Evolutionary conservation across 2,113 vertebrate species (phyloP).

Genomic region (Brienomyrus longianalis): DNA sequence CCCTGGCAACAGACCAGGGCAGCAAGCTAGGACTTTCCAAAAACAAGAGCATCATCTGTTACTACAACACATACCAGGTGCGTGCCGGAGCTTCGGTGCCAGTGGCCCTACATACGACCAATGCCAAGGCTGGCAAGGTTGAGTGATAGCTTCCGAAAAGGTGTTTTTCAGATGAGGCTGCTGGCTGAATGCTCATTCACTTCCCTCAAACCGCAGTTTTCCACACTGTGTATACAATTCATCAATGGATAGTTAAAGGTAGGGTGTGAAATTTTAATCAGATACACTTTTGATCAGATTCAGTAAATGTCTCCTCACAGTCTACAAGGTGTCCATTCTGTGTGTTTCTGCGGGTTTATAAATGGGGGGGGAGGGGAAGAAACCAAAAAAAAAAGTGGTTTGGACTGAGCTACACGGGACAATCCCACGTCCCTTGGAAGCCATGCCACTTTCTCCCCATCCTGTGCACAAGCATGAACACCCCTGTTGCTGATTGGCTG

Average conservation of each 20-base stretch:
- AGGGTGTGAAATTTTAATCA: neutral
- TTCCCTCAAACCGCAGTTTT: neutral
- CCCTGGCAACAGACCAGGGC: conserved; percentile 93
- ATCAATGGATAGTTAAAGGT: neutral
- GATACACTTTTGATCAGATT: neutral
- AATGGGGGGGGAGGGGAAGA: neutral
- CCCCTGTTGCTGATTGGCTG: neutral
- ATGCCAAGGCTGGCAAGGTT: neutral
- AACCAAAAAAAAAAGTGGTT: neutral
- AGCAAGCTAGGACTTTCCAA: conserved; percentile 96
- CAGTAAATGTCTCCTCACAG: neutral
- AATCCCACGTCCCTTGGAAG: neutral
- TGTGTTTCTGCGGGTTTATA: neutral
- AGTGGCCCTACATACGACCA: neutral
- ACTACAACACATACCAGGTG: conserved; percentile 95
- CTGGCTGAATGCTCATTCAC: neutral
- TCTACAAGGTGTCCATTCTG: neutral
- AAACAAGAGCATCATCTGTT: conserved; percentile 98
- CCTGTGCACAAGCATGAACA: neutral
- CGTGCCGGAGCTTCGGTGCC: neutral
- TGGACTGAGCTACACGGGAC: neutral
- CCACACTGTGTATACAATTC: neutral
- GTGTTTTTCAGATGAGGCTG: neutral
- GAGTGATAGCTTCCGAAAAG: neutral
- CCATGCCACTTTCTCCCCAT: neutral